Evolutionary conservation across 2,797 vertebrate species (phyloP).

Genomic region (Acanthiza pusilla): DNA sequence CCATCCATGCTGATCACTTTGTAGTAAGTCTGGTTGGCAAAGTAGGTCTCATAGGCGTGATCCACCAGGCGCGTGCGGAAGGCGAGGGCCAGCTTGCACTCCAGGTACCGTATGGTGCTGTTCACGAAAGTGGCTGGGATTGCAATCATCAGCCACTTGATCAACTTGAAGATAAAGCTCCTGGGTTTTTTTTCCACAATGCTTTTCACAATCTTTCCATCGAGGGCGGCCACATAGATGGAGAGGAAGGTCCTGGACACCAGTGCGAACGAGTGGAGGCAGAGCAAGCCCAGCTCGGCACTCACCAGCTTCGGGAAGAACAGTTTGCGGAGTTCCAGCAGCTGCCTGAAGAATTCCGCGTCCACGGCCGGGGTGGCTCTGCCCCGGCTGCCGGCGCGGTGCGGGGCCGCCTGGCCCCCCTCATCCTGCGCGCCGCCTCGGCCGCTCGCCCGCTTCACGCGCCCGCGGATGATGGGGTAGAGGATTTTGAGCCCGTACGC

Average conservation of each 20-base stretch:
- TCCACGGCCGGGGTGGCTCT: conserved; percentile 82
- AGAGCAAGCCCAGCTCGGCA: conserved; percentile 86
- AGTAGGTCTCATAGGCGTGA: conserved; percentile 92
- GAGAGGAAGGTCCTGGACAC: conserved; percentile 95
- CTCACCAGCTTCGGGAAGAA: conserved; percentile 89
- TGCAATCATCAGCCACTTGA: conserved; percentile 95
- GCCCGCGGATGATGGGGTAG: conserved; percentile 82
- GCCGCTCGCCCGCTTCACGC: conserved; percentile 10
- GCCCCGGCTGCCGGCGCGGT: neutral
- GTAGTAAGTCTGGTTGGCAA: conserved; percentile 94
- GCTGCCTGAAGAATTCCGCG: conserved; percentile 87
- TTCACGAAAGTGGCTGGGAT: conserved; percentile 98
- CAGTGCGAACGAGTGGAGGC: conserved; percentile 89
- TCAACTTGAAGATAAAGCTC: conserved; percentile 85
- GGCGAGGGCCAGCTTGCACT: conserved; percentile 93
- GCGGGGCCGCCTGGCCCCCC: conserved; percentile 61
- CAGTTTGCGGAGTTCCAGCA: conserved; percentile 85
- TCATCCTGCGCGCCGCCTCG: neutral
- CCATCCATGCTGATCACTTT: conserved; percentile 95
- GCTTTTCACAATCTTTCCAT: conserved; percentile 95
- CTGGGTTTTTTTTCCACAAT: conserved; percentile 93
- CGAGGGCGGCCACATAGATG: conserved; percentile 93
- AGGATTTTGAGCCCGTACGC: conserved; percentile 85
- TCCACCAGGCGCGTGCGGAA: conserved; percentile 92
- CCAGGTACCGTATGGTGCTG: conserved; percentile 94